Evolutionary conservation across 2,113 vertebrate genomes (phyloP), one percentile per base, ranked within the genome.

Genomic region (Hemicordylus capensis): DNA sequence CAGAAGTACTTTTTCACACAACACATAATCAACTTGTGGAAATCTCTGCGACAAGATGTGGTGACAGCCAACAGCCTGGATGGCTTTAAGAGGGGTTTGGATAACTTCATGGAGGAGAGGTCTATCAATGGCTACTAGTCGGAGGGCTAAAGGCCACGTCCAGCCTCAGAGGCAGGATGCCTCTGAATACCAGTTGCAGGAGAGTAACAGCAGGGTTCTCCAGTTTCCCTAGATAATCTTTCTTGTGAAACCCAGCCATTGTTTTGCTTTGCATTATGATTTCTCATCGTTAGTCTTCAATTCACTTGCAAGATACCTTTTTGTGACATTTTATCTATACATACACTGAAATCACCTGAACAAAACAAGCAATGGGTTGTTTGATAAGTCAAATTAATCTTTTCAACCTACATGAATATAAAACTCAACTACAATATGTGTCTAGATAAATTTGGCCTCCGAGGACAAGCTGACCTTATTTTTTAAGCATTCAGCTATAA

Each of bases 401-500:
- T 89, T 31, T 85, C 58, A 94, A 72, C 69, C 77, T 4, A 75
- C 72, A 63, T 54, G 26, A 67, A 77, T 86, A 69, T 58, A 78
- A 85, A 78, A 86, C 2, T 9, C 19, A 89, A 88, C 76, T 80
- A 87, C 78, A 75, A 19, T 48, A 44, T 84, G 48, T 93, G 75
- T 87, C 70, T 37, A 88, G 84, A 93, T 94, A 91, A 95, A 94
- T 89, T 94, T 93, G 88, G 87, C 95, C 93, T 95, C 89, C 84
- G 80, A 93, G 90, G 67, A 95, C 92, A 93, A 95, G 94, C 95
- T 97, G 96, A 96, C 94, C 48, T 85, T 11, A 96, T 97, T 95
- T 96, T 96, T 97, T 86, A 88, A 87, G 95, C 96, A 89, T 84
- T 97, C 94, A 95, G 95, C 95, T 96, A 95, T 97, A 83, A 85